Base-by-base conservation (phyloP, 1,140 invertebrate genomes). In the Drosophila pachea region DNA sequence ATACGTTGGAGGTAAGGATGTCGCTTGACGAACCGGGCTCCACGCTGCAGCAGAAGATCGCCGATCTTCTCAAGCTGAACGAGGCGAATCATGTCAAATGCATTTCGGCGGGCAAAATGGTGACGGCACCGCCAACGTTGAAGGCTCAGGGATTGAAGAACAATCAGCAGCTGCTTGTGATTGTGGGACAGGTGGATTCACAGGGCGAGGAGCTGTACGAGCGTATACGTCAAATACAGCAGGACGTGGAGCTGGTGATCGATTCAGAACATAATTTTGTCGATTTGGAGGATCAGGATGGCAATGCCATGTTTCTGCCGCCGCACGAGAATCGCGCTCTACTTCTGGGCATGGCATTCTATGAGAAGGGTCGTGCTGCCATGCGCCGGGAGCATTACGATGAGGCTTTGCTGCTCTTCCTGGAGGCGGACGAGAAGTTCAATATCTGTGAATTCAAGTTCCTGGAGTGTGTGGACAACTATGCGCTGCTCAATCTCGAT, bases 401-500 rank as follows among this genome's bases (percentile, higher is more conserved):
- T 4, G 91, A 93, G 48, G 94, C 94, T 1, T 79, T 96, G 1
- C 90, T 95, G 2, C 90, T 95, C 45, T 90, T 95, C 7, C 88
- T 96, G 2, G 95, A 96, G 86, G 94, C 95, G 12, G 95, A 96
- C 75, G 91, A 92, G 61, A 92, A 94, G 76, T 94, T 95, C 83
- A 92, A 90, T 63, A 91, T 92, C 43, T 95, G 95, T 76, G 91
- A 93, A 54, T 92, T 94, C 0, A 89, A 91, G 22, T 90, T 95
- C 38, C 89, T 96, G 14, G 91, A 92, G 55, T 87, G 90, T 1
- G 94, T 95, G 29, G 95, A 96, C 88, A 96, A 95, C 81, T 95
- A 94, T 91, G 95, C 94, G 0, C 89, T 96, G 0, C 89, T 96
- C 2, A 94, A 95, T 89, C 89, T 96, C 73, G 95, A 96, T 87